These are phyloP conservation scores for Anableps anableps DNA, from an alignment of 2,797 vertebrate genomes.

Conservation along the genomic window DNA sequence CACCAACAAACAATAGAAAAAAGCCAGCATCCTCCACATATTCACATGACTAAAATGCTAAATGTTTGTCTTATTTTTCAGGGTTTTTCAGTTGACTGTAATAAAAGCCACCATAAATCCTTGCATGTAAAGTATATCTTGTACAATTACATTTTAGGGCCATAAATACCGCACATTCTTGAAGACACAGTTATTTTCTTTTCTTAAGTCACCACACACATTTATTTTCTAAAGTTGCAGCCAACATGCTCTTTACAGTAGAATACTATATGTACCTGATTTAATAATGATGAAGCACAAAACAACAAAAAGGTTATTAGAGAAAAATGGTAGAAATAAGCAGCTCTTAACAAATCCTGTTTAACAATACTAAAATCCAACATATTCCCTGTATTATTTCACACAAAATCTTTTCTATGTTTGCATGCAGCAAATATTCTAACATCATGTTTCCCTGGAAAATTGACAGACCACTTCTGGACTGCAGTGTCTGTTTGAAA, in stretches of 20 bases:
- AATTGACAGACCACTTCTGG: neutral
- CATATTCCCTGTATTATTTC: neutral
- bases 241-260: neutral
- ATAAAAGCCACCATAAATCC: neutral
- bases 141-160: neutral
- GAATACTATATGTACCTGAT: neutral
- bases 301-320: neutral
- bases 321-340: neutral
- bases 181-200: neutral
- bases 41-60: constrained; percentile 3
- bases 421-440: neutral
- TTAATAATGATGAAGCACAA: neutral
- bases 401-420: too few relatives aligned
- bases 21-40: constrained; percentile 38
- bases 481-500: neutral
- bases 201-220: neutral
- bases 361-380: neutral
- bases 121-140: neutral
- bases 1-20: constrained; percentile 25
- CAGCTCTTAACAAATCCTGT: neutral
- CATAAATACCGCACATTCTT: neutral
- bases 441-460: neutral
- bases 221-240: neutral
- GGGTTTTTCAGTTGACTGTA: neutral
- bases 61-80: neutral